Base-by-base conservation (phyloP, 2,797 vertebrate genomes). In the Hydrolagus colliei region DNA sequence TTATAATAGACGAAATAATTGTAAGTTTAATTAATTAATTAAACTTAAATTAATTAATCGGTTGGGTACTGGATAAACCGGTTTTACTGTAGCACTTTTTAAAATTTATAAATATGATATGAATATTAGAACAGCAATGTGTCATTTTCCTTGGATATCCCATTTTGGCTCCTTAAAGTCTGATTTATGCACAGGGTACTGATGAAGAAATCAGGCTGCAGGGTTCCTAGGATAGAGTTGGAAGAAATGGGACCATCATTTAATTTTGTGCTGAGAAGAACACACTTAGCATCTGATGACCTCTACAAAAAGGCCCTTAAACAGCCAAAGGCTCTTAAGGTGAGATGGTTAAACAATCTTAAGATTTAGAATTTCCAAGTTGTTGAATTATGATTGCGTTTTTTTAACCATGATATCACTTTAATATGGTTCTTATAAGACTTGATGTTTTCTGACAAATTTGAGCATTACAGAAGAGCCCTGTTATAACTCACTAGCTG, bases 161-260 rank as follows among this genome's bases (percentile, higher is more conserved):
- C 2, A 52, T 52, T 52, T 52, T 52, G 6, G 41, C 41, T 52
- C 6, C 41, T 52, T 52, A 67, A 16, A 32, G 88, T 86, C 2
- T 61, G 86, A 87, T 62, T 0, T 86, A 82, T 73, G 87, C 0
- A 90, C 93, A 95, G 97, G 89, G 92, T 95, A 86, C 88, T 98
- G 88, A 86, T 99, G 91, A 99, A 99, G 92, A 98, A 98, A 89
- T 99, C 98, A 1, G 97, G 98, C 6, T 99, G 96, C 87, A 94
- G 95, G 89, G 98, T 96, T 0, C 97, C 97, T 0, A 92, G 97
- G 74, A 96, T 99, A 74, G 97, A 99, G 89, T 91, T 99, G 88
- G 97, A 98, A 90, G 97, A 99, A 87, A 98, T 99, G 74, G 98
- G 98, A 0, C 98, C 97, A 0, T 96, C 96, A 0, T 90, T 98